Percentiles rank a stretch among this genome's conserved stretches.
These are phyloP conservation scores for Acronicta psi DNA, from an alignment of 2,888 invertebrate genomes.

Conservation along the genomic window DNA sequence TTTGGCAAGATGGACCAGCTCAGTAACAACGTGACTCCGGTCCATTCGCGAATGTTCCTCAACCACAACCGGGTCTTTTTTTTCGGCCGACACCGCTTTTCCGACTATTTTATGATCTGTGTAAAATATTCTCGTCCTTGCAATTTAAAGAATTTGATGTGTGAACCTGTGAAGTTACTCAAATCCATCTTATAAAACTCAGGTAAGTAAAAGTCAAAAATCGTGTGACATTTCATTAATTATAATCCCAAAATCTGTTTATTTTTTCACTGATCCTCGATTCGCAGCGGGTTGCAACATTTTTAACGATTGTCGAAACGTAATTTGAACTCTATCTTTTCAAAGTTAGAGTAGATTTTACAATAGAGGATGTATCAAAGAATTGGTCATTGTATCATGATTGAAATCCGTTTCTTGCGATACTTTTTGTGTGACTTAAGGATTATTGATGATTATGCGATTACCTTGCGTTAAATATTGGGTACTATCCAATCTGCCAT, in stretches of 20 bases:
- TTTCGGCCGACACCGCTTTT: too few species aligned
- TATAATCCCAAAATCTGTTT: constrained; percentile 77
- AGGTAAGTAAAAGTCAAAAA: constrained; percentile 70
- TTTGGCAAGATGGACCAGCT: too few species aligned
- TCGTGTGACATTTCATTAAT: constrained; percentile 81
- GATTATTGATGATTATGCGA: constrained; percentile 86
- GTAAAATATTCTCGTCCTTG: too few species aligned
- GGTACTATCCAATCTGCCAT: constrained; percentile 43
- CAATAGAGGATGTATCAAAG: constrained; percentile 5
- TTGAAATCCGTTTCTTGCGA: constrained; percentile 71
- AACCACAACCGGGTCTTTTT: too few species aligned
- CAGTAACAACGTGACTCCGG: too few species aligned
- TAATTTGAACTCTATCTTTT: constrained; percentile 31
- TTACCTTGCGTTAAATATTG: constrained; percentile 74
- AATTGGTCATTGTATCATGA: constrained; percentile 60
- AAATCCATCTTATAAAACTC: constrained; percentile 40
- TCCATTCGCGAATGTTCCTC: too few species aligned
- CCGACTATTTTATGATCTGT: too few species aligned
- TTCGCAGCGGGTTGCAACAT: constrained; percentile 76
- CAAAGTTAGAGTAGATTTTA: constrained; percentile 26
- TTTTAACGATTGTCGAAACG: neutral
- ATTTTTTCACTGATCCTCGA: constrained; percentile 72
- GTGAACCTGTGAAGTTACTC: constrained; percentile 12
- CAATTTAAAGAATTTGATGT: neutral
- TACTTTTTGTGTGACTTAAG: constrained; percentile 76